Evolutionary conservation across 2,113 vertebrate species (phyloP).

Genomic region (Tachysurus vachellii): DNA sequence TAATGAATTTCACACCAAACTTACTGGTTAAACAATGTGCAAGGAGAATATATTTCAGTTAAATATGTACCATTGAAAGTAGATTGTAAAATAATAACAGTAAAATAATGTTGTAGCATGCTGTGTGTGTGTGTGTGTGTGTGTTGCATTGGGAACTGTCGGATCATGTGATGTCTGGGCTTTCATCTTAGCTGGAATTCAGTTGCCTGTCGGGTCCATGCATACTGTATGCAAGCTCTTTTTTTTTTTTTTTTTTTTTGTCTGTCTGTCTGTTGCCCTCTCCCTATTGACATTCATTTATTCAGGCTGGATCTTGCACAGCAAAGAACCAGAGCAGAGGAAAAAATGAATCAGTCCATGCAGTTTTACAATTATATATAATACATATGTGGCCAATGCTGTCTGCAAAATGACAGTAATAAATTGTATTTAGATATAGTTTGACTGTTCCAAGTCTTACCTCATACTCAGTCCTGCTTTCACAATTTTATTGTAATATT

Average conservation of each 20-base stretch:
- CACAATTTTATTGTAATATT: not conserved
- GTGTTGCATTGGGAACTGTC: not conserved
- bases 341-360: not conserved
- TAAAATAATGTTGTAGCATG: not conserved
- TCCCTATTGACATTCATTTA: slow-evolving; percentile 24
- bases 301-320: slow-evolving; percentile 6
- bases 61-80: not conserved
- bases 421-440: not conserved
- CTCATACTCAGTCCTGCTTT: not conserved
- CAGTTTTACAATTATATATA: not conserved
- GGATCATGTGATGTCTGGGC: slow-evolving; percentile 34
- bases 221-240: slow-evolving; percentile 16
- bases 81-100: not conserved
- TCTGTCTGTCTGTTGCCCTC: slow-evolving; percentile 12
- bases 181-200: slow-evolving; percentile 11
- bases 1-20: not conserved
- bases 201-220: slow-evolving; percentile 15
- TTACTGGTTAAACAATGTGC: not conserved
- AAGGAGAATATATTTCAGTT: not conserved
- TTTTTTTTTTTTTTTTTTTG: slow-evolving; percentile 2
- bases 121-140: not conserved
- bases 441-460: not conserved
- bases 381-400: not conserved
- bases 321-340: not conserved
- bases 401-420: not conserved